phyloP scores from a whole-genome alignment of 1,140 invertebrate species.

The Drosophila saltans region DNA sequence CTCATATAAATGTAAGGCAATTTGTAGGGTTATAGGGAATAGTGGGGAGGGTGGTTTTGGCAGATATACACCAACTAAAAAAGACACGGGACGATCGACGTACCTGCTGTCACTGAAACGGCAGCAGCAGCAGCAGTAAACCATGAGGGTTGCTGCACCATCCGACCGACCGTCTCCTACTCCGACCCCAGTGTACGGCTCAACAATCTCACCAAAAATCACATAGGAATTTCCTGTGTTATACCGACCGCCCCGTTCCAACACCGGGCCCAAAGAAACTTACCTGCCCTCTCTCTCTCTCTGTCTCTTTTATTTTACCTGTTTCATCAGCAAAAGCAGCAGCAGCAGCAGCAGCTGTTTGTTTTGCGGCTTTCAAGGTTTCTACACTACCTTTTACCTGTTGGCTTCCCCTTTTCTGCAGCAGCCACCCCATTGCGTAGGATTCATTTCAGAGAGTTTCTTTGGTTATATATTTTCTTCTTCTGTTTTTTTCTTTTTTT shows the following conservation, averaged over 20 bases:
- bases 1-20: slow-evolving; percentile 34
- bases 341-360: slow-evolving; percentile 67
- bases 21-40: slow-evolving; percentile 55
- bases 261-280: slow-evolving; percentile 33
- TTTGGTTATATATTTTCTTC: not conserved
- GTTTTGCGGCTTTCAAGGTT: slow-evolving; percentile 80
- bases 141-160: slow-evolving; percentile 59
- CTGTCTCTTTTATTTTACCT: slow-evolving; percentile 63
- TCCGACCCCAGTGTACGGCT: slow-evolving; percentile 51
- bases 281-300: slow-evolving; percentile 55
- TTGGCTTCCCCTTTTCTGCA: slow-evolving; percentile 65
- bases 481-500: slow-evolving; percentile 35
- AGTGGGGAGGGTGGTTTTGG: slow-evolving; percentile 31
- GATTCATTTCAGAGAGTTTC: slow-evolving; percentile 64
- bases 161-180: not conserved
- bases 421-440: slow-evolving; percentile 78
- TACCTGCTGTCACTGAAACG: slow-evolving; percentile 50
- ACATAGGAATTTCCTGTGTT: slow-evolving; percentile 81
- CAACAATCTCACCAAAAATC: slow-evolving; percentile 76
- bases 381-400: slow-evolving; percentile 74
- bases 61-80: slow-evolving; percentile 22
- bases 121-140: not conserved
- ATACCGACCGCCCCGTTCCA: slow-evolving; percentile 50
- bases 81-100: slow-evolving; percentile 22
- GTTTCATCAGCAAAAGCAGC: slow-evolving; percentile 59